phyloP scores from a whole-genome alignment of 2,113 vertebrate species.

The Chaetops frenatus region DNA sequence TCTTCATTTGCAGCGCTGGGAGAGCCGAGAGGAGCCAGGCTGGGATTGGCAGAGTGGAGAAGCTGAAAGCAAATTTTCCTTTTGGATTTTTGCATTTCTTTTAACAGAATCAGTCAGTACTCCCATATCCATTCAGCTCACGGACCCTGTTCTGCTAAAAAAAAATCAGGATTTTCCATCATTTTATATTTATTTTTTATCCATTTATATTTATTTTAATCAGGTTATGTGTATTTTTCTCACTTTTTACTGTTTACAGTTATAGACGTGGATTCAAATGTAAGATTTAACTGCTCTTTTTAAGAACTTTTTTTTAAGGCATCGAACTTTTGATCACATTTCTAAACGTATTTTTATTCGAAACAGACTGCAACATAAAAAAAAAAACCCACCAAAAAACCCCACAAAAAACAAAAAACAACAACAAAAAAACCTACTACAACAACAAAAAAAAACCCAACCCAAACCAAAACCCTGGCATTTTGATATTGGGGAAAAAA shows the following conservation, averaged over 20 bases:
- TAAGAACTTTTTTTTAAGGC: rapidly evolving
- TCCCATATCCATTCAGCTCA: neutral
- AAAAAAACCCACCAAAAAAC: too few species aligned
- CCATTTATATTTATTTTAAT: neutral
- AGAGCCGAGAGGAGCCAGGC: neutral
- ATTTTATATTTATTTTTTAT: neutral
- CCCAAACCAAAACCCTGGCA: neutral
- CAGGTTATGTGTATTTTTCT: neutral
- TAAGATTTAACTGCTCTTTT: neutral
- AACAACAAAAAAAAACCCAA: neutral
- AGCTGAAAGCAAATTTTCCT: neutral
- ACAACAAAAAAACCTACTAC: too few species aligned
- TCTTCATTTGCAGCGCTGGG: neutral
- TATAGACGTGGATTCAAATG: neutral
- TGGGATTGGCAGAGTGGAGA: neutral
- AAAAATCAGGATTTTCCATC: neutral
- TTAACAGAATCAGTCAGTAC: neutral
- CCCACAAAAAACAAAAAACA: too few species aligned
- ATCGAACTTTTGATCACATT: neutral
- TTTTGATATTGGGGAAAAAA: neutral
- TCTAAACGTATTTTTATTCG: neutral
- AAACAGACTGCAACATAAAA: neutral
- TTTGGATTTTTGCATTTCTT: neutral
- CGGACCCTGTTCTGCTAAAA: neutral
- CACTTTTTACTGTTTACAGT: neutral